Conservation (phyloP, 2,113 vertebrate genomes). For the Benitochromis conjunctus region DNA sequence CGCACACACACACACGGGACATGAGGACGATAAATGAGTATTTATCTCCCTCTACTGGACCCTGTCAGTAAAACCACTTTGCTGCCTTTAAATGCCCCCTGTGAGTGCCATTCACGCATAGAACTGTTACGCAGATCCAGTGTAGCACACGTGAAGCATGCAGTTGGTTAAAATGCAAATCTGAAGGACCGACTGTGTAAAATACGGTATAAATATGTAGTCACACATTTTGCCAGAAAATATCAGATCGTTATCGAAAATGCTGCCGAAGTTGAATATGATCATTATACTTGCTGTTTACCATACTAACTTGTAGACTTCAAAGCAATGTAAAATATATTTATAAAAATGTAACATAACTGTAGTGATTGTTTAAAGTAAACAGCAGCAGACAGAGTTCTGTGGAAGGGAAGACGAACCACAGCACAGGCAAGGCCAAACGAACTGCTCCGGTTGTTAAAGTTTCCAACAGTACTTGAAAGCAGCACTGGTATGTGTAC, state of each 20-base stretch:
- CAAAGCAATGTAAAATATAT: neutral
- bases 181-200: neutral
- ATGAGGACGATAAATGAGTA: constrained; percentile 5
- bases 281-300: neutral
- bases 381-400: neutral
- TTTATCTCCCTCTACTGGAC: constrained; percentile 68
- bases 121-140: neutral
- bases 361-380: neutral
- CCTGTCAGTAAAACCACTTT: neutral
- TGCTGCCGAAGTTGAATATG: neutral
- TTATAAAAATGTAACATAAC: neutral
- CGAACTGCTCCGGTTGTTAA: neutral
- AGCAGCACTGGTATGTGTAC: constrained; percentile 5
- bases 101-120: neutral
- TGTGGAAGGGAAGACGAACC: neutral
- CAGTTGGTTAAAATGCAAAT: neutral
- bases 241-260: neutral
- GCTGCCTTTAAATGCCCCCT: neutral
- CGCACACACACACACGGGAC: neutral
- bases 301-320: neutral
- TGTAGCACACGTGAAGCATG: neutral
- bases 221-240: neutral
- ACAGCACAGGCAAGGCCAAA: neutral
- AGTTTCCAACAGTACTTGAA: constrained; percentile 4
- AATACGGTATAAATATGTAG: neutral